phyloP scores from a whole-genome alignment of 2,888 invertebrate species.

The Digitonthophagus gazella region DNA sequence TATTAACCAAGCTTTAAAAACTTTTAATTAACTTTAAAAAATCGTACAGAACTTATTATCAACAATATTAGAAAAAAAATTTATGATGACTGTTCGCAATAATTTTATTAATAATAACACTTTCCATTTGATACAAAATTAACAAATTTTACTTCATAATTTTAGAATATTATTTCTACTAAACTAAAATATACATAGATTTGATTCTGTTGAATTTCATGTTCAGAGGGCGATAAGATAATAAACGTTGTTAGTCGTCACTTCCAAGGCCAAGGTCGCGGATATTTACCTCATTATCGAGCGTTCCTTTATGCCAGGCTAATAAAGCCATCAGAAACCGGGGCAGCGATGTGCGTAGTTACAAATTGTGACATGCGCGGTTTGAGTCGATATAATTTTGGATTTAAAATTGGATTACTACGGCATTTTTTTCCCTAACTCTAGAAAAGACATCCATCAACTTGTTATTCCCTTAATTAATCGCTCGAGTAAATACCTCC shows the following conservation, averaged over 20 bases:
- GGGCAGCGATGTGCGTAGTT: conserved; percentile 7
- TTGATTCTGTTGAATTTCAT: no score
- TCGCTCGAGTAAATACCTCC: not conserved
- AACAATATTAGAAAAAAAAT: no score
- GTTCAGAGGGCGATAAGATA: not conserved
- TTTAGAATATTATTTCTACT: no score
- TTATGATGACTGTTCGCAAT: no score
- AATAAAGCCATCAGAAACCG: conserved; percentile 6
- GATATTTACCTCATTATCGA: conserved; percentile 32
- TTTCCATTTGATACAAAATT: no score
- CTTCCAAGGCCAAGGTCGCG: conserved; percentile 36
- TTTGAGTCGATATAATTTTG: not conserved
- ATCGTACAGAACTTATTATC: no score
- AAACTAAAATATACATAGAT: no score
- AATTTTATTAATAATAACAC: no score
- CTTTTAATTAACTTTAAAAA: no score
- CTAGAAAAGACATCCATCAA: not conserved
- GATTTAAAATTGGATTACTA: not conserved
- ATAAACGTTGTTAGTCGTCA: conserved; percentile 21
- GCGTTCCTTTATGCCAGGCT: not conserved
- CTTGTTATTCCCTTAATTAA: not conserved
- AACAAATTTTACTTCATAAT: no score
- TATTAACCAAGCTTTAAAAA: no score
- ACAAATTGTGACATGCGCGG: not conserved
- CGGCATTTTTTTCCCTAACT: not conserved